Conservation (phyloP, 2,888 invertebrate species). For the Odontocolon sp. region DNA sequence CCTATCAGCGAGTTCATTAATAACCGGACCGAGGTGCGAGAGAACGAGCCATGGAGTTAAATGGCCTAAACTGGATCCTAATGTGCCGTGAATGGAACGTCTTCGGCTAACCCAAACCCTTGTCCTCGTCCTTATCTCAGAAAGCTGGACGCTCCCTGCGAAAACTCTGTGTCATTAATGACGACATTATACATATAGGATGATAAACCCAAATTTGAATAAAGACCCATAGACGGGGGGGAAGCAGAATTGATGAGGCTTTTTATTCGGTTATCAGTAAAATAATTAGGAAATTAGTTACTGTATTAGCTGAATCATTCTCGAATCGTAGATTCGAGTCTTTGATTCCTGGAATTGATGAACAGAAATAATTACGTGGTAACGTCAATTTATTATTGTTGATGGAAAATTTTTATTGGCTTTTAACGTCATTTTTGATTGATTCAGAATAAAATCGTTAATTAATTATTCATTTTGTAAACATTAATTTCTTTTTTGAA, state of each 20-base stretch:
- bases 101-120: conserved; percentile 46
- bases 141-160: conserved; percentile 25
- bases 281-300: conserved; percentile 7
- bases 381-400: too few species aligned
- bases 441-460: too few species aligned
- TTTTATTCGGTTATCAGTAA: neutral
- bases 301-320: too few species aligned
- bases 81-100: conserved; percentile 64
- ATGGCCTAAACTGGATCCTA: conserved; percentile 71
- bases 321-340: too few species aligned
- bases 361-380: too few species aligned
- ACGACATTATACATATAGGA: conserved; percentile 49
- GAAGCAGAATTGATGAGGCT: conserved; percentile 9
- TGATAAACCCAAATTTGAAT: neutral
- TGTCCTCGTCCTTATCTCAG: conserved; percentile 58
- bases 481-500: too few species aligned
- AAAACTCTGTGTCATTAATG: conserved; percentile 69
- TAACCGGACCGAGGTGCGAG: conserved; percentile 71
- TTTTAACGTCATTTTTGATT: too few species aligned
- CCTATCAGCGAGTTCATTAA: conserved; percentile 78
- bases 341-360: too few species aligned
- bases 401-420: too few species aligned
- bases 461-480: too few species aligned
- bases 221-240: neutral
- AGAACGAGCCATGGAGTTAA: conserved; percentile 71